A percentile compares a stretch with the other conserved stretches of the same genome.
These are phyloP conservation scores for Aphelinus certus DNA, from an alignment of 1,140 invertebrate genomes.

Conservation along the genomic window DNA sequence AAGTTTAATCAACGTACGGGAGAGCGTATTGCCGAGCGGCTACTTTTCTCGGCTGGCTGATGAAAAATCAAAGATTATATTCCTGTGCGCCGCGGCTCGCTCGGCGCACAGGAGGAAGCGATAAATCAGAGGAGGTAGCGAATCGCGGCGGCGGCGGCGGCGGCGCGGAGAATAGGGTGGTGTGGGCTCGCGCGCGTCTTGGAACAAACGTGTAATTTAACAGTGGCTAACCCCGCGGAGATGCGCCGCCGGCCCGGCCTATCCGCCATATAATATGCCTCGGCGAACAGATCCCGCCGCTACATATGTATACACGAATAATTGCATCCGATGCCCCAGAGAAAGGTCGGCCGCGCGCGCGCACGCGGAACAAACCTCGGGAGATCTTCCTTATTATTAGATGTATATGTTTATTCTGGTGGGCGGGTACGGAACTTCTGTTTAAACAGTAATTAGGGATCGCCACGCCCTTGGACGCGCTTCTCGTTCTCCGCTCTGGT, in stretches of 20 bases:
- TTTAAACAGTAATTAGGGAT: slow-evolving; percentile 64
- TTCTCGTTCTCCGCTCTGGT: slow-evolving; percentile 37
- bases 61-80: no score
- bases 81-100: no score
- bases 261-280: slow-evolving; percentile 41
- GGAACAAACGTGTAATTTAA: slow-evolving; percentile 65
- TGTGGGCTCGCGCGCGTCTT: slow-evolving; percentile 19
- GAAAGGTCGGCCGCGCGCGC: neutral
- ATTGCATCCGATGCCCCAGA: neutral
- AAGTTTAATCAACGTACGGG: no score
- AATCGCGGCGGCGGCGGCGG: slow-evolving; percentile 39
- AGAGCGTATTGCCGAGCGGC: no score
- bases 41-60: no score
- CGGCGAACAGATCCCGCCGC: no score
- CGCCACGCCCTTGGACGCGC: slow-evolving; percentile 60
- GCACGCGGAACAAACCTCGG: no score
- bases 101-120: slow-evolving; percentile 34
- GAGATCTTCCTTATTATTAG: slow-evolving; percentile 53
- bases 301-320: no score
- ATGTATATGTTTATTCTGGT: slow-evolving; percentile 55
- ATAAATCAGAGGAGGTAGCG: slow-evolving; percentile 51
- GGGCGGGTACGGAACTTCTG: slow-evolving; percentile 63
- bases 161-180: slow-evolving; percentile 1
- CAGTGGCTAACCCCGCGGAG: slow-evolving; percentile 53
- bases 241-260: slow-evolving; percentile 30